Evolutionary conservation across 2,888 invertebrate species (phyloP), one percentile per base, ranked within the genome.

Genomic region (Ashinkailepas kermadecensis): DNA sequence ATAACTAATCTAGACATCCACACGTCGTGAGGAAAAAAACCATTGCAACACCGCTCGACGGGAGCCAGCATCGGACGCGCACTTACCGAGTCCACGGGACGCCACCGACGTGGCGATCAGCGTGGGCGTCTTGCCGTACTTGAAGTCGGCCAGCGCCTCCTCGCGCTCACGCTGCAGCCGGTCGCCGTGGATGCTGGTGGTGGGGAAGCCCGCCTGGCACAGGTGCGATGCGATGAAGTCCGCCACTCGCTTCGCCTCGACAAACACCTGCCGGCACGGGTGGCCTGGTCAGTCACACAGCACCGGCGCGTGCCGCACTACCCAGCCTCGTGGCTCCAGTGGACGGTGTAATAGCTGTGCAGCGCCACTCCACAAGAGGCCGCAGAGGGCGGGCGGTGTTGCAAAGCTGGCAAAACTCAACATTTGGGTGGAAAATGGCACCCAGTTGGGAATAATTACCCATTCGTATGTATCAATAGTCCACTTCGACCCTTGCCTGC

Each of bases 41-140:
- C 39, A 39, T 39, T 39, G 39, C 39, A 39, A 39, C 39, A 39
- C 39, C 4, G 39, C 1, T 4, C 39, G 39, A 39, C 39, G 39
- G 39, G 2, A 39, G 39, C 39, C 39, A 39, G 39, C 39, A 39
- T 39, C 1, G 39, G 39, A 39, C 4, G 18, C 67, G n/a, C 25
- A 85, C 85, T 86, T 86, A 92, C 92, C 94, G 0, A 98, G 88
- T 0, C 99, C 99, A 82, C 99, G 89, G 0, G 97, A 95, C 0
- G 97, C 97, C 0, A 99, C 97, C 0, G 95, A 95, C 0, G 99
- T 99, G 0, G 98, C 98, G 0, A 99, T 95, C 0, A 99, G 89
- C 67, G 98, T 92, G 80, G 91, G 91, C 86, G 93, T 92, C 21
- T 88, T 88, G 0, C 95, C 95, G 23, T 88, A 89, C 86, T 93